Evolutionary conservation across 2,113 vertebrate species (phyloP).

Genomic region (Pelmatolapia mariae): DNA sequence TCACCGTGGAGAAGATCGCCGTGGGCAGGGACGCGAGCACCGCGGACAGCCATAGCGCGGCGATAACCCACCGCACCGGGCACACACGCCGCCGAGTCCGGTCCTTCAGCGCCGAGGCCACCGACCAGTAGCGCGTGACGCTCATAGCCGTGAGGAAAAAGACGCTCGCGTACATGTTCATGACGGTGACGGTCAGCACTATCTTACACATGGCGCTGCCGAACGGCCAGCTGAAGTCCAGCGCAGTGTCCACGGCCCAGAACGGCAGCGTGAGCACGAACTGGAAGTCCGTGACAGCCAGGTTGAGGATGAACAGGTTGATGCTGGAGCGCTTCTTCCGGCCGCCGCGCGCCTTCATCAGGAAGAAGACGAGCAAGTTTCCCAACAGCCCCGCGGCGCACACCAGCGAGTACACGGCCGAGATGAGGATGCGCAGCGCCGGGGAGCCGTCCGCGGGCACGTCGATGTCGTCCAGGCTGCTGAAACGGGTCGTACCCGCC

Average conservation of each 20-base stretch:
- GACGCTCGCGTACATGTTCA: slow-evolving; percentile 94
- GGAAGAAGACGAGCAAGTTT: slow-evolving; percentile 86
- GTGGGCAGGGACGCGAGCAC: slow-evolving; percentile 80
- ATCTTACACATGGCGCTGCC: slow-evolving; percentile 91
- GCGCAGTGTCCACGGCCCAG: slow-evolving; percentile 87
- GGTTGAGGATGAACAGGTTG: slow-evolving; percentile 85
- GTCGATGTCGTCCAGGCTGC: slow-evolving; percentile 54
- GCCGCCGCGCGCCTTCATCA: slow-evolving; percentile 81
- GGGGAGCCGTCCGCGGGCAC: slow-evolving; percentile 67
- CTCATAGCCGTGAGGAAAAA: slow-evolving; percentile 96
- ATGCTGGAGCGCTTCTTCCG: slow-evolving; percentile 84
- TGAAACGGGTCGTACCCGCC: background rate
- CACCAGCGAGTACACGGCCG: slow-evolving; percentile 84
- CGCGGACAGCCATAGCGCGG: slow-evolving; percentile 80
- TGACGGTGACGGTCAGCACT: slow-evolving; percentile 81
- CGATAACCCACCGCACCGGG: slow-evolving; percentile 78
- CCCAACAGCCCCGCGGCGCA: slow-evolving; percentile 86
- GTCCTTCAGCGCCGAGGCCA: slow-evolving; percentile 83
- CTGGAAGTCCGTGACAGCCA: slow-evolving; percentile 89
- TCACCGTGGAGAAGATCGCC: slow-evolving; percentile 80
- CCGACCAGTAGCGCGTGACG: slow-evolving; percentile 83
- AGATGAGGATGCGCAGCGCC: slow-evolving; percentile 78
- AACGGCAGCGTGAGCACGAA: slow-evolving; percentile 90
- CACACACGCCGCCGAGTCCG: slow-evolving; percentile 59
- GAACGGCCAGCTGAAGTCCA: slow-evolving; percentile 93